A percentile compares a stretch with the other conserved stretches of the same genome.
Evolutionary conservation across 2,888 invertebrate genomes (phyloP).

Genomic region (Tupiocoris notatus): DNA sequence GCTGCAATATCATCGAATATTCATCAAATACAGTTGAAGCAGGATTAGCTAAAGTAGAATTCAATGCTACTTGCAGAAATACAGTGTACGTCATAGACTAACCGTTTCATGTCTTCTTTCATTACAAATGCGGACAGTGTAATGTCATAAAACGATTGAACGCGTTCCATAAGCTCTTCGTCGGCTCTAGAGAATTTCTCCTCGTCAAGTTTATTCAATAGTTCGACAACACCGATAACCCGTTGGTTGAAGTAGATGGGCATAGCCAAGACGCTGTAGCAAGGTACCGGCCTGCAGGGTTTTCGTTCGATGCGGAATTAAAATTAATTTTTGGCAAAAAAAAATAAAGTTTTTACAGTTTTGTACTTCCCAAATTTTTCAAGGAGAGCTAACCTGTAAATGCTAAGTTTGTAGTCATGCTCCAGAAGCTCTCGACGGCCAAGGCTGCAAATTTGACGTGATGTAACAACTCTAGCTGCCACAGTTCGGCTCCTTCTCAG

Average conservation of each 20-base stretch:
- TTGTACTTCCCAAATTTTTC: too few relatives aligned
- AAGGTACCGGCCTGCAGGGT: conserved; percentile 25
- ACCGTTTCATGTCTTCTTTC: conserved; percentile 41
- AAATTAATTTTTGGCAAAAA: neutral
- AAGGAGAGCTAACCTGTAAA: neutral
- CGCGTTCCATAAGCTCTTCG: conserved; percentile 32
- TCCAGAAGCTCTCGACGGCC: conserved; percentile 19
- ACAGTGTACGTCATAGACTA: conserved; percentile 5
- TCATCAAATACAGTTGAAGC: neutral
- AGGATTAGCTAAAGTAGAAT: neutral
- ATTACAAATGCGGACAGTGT: conserved; percentile 34
- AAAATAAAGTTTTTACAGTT: too few relatives aligned
- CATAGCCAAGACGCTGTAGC: conserved; percentile 34
- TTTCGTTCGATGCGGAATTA: neutral
- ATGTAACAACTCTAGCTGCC: conserved; percentile 34
- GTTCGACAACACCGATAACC: conserved; percentile 38
- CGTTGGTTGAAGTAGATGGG: conserved; percentile 39
- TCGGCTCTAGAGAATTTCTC: conserved; percentile 38
- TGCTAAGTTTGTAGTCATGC: conserved; percentile 30
- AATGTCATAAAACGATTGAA: conserved; percentile 34
- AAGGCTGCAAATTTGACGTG: conserved; percentile 20
- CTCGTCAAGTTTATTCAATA: conserved; percentile 36
- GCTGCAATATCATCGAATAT: neutral
- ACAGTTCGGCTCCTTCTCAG: conserved; percentile 31
- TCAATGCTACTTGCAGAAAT: neutral